A percentile compares a stretch with the other conserved stretches of the same genome.
phyloP scores from a whole-genome alignment of 2,888 invertebrate genomes.

The Pterostichus madidus region DNA sequence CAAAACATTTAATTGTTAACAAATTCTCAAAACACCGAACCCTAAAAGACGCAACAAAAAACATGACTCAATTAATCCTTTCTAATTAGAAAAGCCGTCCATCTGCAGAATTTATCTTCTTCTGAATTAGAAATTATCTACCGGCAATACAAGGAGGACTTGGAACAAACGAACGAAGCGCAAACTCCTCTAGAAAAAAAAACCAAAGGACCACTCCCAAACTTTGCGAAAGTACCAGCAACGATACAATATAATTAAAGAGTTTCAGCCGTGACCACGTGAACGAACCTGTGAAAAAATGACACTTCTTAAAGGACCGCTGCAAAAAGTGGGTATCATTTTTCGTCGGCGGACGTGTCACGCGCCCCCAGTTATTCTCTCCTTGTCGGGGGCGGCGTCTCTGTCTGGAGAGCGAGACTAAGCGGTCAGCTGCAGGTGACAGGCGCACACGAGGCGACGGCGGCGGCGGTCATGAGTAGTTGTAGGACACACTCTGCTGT shows the following conservation, averaged over 20 bases:
- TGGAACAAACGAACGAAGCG: conserved; percentile 7
- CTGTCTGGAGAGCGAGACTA: conserved; percentile 8
- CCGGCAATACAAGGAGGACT: neutral
- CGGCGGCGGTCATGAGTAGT: conserved; percentile 3
- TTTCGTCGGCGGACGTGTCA: conserved; percentile 3
- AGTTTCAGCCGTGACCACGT: conserved; percentile 28
- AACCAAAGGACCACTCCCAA: neutral
- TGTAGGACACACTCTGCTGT: conserved; percentile 6
- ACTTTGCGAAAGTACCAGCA: neutral
- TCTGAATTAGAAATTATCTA: conserved; percentile 10
- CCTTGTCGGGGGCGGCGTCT: neutral
- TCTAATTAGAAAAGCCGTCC: neutral
- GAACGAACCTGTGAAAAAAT: conserved; percentile 11
- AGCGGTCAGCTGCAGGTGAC: conserved; percentile 23
- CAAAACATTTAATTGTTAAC: conserved; percentile 7
- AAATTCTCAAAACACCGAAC: neutral
- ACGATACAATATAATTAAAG: conserved; percentile 28
- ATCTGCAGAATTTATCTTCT: neutral
- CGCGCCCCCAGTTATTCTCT: neutral
- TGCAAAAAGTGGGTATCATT: conserved; percentile 22
- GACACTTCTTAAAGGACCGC: conserved; percentile 11
- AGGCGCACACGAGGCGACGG: neutral
- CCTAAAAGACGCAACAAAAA: neutral
- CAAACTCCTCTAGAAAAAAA: neutral
- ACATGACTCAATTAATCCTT: conserved; percentile 2